Evolutionary conservation across 2,797 vertebrate genomes (phyloP).

Genomic region (Petrocephalus sullivani): DNA sequence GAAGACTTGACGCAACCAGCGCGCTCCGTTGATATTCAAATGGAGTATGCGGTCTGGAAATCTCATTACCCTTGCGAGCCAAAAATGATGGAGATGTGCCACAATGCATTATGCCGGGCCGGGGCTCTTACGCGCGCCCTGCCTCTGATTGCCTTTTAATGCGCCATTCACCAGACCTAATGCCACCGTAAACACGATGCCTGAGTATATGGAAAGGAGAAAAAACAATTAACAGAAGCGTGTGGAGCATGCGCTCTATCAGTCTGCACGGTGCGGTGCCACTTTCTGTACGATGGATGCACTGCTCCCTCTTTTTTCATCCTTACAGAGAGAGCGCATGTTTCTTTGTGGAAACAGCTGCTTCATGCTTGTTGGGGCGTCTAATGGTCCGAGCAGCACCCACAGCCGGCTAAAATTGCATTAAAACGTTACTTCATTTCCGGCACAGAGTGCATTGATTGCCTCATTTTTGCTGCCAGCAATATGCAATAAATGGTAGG

Average conservation of each 20-base stretch:
- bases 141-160: neutral
- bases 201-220: neutral
- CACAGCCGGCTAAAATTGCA: slow-evolving; percentile 1
- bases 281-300: neutral
- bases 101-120: neutral
- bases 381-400: neutral
- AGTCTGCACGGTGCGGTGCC: neutral
- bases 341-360: slow-evolving; percentile 1
- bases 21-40: neutral
- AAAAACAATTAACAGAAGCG: neutral
- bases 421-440: neutral
- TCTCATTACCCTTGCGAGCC: neutral
- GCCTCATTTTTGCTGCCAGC: neutral
- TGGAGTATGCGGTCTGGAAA: neutral
- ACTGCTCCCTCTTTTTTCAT: neutral
- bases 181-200: neutral
- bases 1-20: neutral
- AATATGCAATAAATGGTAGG: slow-evolving; percentile 2
- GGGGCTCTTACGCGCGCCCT: neutral
- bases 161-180: neutral
- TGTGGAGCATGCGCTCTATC: neutral
- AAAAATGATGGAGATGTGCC: neutral
- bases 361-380: neutral
- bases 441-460: neutral
- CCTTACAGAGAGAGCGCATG: neutral